phyloP scores from a whole-genome alignment of 1,140 invertebrate species.

The Drosophila kanapiae region DNA sequence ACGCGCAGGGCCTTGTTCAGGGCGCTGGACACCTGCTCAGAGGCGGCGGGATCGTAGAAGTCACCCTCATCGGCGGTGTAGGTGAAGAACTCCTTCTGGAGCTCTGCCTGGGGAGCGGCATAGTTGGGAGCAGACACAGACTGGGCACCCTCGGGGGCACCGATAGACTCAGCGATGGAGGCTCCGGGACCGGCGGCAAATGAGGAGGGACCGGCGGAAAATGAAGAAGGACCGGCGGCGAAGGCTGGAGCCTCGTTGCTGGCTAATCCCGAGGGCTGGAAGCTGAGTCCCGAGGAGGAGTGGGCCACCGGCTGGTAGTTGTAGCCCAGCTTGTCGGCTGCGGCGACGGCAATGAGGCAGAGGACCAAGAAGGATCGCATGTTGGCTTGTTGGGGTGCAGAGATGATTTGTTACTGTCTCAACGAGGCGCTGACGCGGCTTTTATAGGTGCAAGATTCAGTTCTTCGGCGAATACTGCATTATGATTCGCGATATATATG shows the following conservation, averaged over 20 bases:
- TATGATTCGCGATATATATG: conserved; percentile 41
- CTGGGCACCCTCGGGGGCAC: conserved; percentile 12
- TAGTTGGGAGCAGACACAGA: conserved; percentile 54
- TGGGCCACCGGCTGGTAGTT: conserved; percentile 77
- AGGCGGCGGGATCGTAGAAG: conserved; percentile 55
- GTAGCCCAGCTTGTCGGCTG: conserved; percentile 77
- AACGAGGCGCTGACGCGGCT: conserved; percentile 11
- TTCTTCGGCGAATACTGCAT: conserved; percentile 40
- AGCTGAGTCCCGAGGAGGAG: conserved; percentile 69
- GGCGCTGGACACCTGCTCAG: conserved; percentile 32
- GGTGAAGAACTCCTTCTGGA: conserved; percentile 59
- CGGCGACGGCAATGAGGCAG: conserved; percentile 62
- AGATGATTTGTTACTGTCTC: conserved; percentile 59
- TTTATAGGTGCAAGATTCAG: conserved; percentile 66
- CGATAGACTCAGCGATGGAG: conserved; percentile 2
- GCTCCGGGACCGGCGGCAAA: conserved; percentile 18
- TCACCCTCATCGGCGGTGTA: conserved; percentile 64
- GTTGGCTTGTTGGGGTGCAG: conserved; percentile 38
- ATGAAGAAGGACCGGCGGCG: conserved; percentile 28
- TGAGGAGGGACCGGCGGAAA: not conserved
- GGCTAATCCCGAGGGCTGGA: conserved; percentile 49
- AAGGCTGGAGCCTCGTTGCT: conserved; percentile 45
- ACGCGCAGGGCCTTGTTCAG: conserved; percentile 58
- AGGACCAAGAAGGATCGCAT: conserved; percentile 69
- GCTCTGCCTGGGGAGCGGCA: conserved; percentile 58